Conservation (phyloP, 2,113 vertebrate species). For the Upupa epops region DNA sequence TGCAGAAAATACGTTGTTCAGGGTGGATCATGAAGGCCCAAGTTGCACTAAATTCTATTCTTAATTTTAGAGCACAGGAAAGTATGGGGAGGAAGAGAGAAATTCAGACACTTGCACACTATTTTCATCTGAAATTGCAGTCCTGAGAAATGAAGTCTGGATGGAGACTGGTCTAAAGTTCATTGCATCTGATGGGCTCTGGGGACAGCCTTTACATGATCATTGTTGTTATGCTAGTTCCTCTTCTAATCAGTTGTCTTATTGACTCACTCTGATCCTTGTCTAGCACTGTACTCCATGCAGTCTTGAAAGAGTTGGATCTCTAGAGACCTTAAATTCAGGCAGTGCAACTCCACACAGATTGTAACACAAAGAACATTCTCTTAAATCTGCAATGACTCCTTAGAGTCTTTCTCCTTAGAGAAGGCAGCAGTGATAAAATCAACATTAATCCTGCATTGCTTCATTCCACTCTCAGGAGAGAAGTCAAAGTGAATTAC, state of each 20-base stretch:
- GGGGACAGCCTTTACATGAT: neutral
- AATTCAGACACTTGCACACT: neutral
- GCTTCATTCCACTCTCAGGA: neutral
- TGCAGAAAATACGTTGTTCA: neutral
- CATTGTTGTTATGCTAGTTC: neutral
- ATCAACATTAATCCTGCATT: constrained; percentile 23
- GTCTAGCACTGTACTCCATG: neutral
- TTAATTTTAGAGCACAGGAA: neutral
- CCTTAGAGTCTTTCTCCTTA: neutral
- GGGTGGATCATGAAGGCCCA: neutral
- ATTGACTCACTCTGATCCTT: neutral
- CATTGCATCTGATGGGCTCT: neutral
- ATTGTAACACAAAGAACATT: neutral
- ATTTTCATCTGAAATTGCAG: neutral
- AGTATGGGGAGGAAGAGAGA: neutral
- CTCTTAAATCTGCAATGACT: neutral
- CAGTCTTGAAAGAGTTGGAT: neutral
- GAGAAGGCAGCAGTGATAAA: neutral
- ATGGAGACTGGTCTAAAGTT: neutral
- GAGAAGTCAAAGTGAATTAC: neutral
- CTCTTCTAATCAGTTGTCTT: neutral
- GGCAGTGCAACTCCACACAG: neutral
- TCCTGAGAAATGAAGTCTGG: neutral
- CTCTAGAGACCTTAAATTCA: neutral
- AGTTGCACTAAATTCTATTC: neutral